A percentile compares a stretch with the other conserved stretches of the same genome.
Evolutionary conservation across 2,113 vertebrate species (phyloP).

Genomic region (Peromyscus leucopus): DNA sequence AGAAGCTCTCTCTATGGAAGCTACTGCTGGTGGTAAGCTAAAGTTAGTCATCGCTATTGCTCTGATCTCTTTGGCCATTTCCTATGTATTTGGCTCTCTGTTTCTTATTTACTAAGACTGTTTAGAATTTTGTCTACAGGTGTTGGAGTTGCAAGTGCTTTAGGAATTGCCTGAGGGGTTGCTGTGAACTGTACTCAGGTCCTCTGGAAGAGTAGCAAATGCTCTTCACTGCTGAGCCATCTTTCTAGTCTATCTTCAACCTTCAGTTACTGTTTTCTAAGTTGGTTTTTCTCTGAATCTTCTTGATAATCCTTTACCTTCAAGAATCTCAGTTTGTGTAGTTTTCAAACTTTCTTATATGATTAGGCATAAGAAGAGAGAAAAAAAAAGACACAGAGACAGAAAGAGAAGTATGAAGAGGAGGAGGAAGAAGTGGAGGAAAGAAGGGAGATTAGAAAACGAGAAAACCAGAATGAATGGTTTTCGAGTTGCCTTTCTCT

Average conservation of each 20-base stretch:
- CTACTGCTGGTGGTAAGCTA: too few species aligned
- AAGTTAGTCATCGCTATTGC: too few species aligned
- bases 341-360: not conserved
- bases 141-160: not conserved
- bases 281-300: conserved; percentile 4
- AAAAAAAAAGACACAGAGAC: not conserved
- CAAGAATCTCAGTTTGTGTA: not conserved
- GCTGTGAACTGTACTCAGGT: not conserved
- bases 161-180: too few species aligned
- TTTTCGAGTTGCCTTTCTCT: not conserved
- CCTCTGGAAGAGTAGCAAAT: not conserved
- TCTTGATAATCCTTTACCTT: not conserved
- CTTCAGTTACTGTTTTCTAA: not conserved
- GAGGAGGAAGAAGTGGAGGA: not conserved
- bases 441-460: not conserved
- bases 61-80: too few species aligned
- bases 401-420: not conserved
- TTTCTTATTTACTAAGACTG: too few species aligned
- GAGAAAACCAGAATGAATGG: not conserved
- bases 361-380: not conserved
- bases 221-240: not conserved
- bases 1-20: too few species aligned
- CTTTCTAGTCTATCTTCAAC: too few species aligned
- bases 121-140: too few species aligned
- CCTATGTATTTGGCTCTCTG: too few species aligned